phyloP scores from a whole-genome alignment of 2,797 vertebrate genomes.

The Aotus griseimembra region DNA sequence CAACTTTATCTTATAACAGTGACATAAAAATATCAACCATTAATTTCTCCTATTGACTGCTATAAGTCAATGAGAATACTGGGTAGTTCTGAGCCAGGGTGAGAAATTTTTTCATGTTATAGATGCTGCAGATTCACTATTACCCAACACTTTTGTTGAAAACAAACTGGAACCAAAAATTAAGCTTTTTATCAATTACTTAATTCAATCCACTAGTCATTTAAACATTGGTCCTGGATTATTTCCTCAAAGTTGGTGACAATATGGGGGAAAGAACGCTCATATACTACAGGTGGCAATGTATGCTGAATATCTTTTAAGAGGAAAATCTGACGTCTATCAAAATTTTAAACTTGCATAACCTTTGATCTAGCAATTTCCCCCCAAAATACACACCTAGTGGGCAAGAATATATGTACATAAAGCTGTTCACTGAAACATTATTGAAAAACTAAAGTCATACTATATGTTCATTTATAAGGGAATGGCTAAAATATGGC shows the following conservation, averaged over 20 bases:
- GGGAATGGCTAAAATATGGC: neutral
- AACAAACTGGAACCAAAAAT: conserved; percentile 16
- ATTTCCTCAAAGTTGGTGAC: neutral
- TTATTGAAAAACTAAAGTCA: neutral
- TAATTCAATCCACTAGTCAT: neutral
- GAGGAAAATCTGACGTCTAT: neutral
- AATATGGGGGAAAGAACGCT: neutral
- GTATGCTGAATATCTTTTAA: neutral
- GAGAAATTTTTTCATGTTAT: neutral
- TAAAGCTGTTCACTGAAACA: neutral
- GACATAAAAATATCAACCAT: neutral
- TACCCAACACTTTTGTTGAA: neutral
- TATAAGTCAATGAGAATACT: neutral
- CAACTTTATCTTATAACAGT: neutral
- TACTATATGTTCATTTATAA: neutral
- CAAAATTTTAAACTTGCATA: neutral
- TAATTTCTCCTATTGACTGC: neutral
- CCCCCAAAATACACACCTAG: neutral
- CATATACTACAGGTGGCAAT: neutral
- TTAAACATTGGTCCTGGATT: neutral
- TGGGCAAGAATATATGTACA: neutral
- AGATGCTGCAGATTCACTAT: neutral
- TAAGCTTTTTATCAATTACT: conserved; percentile 1
- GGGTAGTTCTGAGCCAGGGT: neutral
- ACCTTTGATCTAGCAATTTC: neutral